Conservation (phyloP, 2,888 invertebrate genomes). For the Spilarctia lutea region DNA sequence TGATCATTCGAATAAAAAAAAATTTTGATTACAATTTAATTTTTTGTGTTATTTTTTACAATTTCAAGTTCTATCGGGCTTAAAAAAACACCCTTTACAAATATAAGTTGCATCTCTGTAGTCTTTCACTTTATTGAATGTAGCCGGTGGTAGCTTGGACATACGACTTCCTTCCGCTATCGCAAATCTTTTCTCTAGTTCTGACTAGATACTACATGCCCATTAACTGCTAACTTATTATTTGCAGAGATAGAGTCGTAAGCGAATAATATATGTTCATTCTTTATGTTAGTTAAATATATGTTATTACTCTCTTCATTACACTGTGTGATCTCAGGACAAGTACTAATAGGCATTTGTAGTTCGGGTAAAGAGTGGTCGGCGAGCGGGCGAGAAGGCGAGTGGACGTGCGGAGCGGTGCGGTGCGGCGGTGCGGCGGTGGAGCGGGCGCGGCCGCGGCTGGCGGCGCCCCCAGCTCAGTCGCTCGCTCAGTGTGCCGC, state of each 20-base stretch:
- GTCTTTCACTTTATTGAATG: background rate
- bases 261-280: background rate
- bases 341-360: background rate
- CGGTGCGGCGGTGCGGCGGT: conserved; percentile 19
- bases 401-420: conserved; percentile 4
- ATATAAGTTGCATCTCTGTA: background rate
- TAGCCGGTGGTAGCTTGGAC: background rate
- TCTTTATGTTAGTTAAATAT: background rate
- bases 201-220: background rate
- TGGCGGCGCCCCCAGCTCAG: conserved; percentile 11
- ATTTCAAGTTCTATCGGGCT: no score
- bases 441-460: conserved; percentile 19
- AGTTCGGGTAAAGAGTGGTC: conserved; percentile 26
- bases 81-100: no score
- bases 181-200: no score
- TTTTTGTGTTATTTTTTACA: no score
- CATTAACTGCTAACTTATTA: background rate
- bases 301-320: no score
- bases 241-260: background rate
- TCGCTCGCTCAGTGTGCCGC: conserved; percentile 19
- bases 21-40: no score
- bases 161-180: background rate
- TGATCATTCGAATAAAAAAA: no score
- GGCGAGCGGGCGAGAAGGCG: background rate
- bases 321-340: background rate